These are phyloP conservation scores for Scytalopus superciliaris DNA, from an alignment of 2,113 vertebrate species.

Conservation along the genomic window DNA sequence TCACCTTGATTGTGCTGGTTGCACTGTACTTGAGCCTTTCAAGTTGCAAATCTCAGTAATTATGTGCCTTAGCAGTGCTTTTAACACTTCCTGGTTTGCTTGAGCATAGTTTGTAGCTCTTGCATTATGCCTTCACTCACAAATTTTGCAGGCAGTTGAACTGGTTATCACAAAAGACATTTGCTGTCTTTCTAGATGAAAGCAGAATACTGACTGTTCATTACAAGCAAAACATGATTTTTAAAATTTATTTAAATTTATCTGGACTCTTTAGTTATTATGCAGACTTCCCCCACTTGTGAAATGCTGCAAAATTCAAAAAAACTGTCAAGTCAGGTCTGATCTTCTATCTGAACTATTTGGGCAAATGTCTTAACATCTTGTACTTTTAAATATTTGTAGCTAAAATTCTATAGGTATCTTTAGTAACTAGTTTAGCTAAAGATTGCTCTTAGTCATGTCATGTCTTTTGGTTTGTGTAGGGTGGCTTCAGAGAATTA, in stretches of 20 bases:
- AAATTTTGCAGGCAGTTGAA: slow-evolving; percentile 11
- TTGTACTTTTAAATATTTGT: background rate
- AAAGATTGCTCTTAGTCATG: background rate
- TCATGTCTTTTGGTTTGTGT: background rate
- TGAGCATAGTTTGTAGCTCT: slow-evolving; percentile 41
- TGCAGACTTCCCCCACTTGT: background rate
- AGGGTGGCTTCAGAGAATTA: background rate
- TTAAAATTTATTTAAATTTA: too few relatives aligned
- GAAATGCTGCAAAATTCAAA: background rate
- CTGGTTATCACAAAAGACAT: slow-evolving; percentile 30
- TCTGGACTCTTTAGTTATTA: background rate
- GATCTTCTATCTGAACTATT: background rate
- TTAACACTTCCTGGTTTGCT: slow-evolving; percentile 48
- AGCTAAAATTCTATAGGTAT: background rate
- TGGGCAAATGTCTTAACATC: background rate
- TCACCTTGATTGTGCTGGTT: slow-evolving; percentile 59
- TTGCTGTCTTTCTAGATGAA: background rate
- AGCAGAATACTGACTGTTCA: slow-evolving; percentile 1
- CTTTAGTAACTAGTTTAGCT: background rate
- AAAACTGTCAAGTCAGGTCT: background rate
- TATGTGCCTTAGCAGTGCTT: slow-evolving; percentile 40
- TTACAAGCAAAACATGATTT: background rate
- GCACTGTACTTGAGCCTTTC: slow-evolving; percentile 35
- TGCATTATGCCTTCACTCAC: slow-evolving; percentile 25
- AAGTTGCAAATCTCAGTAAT: slow-evolving; percentile 62